These are phyloP conservation scores for Mustela erminea DNA, from an alignment of 2,797 vertebrate species.

Conservation along the genomic window DNA sequence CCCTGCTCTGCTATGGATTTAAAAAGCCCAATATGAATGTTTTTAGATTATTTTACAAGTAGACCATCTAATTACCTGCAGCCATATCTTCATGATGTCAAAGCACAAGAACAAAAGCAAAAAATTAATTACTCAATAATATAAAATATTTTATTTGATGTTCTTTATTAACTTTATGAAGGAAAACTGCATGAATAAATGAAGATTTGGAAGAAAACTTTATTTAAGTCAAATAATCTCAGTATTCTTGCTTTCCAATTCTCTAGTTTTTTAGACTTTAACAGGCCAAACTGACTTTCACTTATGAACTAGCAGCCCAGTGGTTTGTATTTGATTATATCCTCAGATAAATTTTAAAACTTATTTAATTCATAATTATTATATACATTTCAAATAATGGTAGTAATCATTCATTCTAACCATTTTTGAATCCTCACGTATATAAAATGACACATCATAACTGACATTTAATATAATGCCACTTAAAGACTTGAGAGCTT, in stretches of 20 bases:
- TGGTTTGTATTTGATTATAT: background rate
- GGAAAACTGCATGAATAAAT: background rate
- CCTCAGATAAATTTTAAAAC: background rate
- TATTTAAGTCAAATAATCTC: background rate
- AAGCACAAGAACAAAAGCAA: background rate
- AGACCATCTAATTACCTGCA: background rate
- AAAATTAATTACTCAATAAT: background rate
- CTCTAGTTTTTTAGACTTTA: background rate
- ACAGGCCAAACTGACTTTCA: background rate
- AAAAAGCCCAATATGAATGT: background rate
- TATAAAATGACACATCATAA: background rate
- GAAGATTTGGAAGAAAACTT: background rate
- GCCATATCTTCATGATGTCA: background rate
- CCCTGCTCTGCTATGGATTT: background rate
- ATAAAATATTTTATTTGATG: background rate
- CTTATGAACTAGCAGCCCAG: background rate
- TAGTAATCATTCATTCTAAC: background rate
- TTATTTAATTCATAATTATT: background rate
- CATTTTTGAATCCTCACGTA: background rate
- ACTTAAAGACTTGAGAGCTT: background rate
- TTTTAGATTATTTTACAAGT: background rate
- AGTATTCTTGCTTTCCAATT: background rate
- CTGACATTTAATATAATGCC: background rate
- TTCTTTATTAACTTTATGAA: background rate
- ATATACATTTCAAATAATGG: background rate